A percentile compares a stretch with the other conserved stretches of the same genome.
These are phyloP conservation scores for Pluvialis apricaria DNA, from an alignment of 2,113 vertebrate species.

Conservation along the genomic window DNA sequence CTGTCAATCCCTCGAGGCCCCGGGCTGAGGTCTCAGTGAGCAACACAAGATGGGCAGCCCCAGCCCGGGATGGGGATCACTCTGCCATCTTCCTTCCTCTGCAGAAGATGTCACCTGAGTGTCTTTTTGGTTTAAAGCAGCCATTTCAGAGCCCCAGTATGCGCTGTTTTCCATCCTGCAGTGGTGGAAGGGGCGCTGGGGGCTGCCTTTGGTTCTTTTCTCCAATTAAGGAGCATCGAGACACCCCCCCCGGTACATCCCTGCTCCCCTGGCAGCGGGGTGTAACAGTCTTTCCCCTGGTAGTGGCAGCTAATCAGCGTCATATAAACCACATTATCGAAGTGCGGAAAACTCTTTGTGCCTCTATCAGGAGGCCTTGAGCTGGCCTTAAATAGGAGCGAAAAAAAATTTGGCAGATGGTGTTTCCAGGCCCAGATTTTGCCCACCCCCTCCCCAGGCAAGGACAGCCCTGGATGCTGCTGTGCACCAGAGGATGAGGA, in stretches of 20 bases:
- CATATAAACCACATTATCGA: neutral
- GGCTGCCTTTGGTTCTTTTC: neutral
- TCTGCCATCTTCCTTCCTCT: neutral
- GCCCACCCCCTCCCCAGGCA: neutral
- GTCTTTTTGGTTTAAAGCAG: neutral
- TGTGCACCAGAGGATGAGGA: neutral
- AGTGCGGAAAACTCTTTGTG: neutral
- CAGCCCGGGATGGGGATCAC: neutral
- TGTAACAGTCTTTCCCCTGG: neutral
- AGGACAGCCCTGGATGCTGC: neutral
- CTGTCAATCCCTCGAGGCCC: neutral
- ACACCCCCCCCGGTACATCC: rapidly evolving
- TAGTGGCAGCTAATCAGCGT: neutral
- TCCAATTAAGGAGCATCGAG: neutral
- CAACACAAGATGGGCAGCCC: neutral
- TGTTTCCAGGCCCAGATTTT: neutral
- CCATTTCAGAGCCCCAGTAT: neutral
- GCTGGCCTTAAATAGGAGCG: neutral
- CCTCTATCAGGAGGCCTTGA: neutral
- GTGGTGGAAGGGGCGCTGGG: neutral
- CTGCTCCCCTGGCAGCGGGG: neutral
- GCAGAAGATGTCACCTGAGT: neutral
- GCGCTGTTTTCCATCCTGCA: neutral
- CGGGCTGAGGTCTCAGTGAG: neutral
- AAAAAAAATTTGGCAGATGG: neutral